Conservation (phyloP, 2,113 vertebrate species). For the Calyptommatus sinebrachiatus region DNA sequence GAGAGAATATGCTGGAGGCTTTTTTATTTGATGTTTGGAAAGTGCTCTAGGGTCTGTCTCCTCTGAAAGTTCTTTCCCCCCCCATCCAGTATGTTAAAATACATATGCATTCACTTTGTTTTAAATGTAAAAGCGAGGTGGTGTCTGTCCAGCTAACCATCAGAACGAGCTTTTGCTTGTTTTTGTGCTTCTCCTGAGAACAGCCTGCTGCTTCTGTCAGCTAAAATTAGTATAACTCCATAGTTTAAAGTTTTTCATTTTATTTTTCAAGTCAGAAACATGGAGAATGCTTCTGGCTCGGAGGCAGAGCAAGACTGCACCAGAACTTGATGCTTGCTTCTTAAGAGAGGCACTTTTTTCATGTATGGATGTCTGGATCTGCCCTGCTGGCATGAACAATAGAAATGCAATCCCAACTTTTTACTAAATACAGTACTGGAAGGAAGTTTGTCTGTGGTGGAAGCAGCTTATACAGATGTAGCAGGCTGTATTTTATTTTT, state of each 20-base stretch:
- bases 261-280: conserved; percentile 25
- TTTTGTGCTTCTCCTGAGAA: background rate
- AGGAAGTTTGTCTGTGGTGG: background rate
- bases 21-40: conserved; percentile 74
- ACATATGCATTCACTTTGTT: conserved; percentile 43
- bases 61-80: conserved; percentile 60
- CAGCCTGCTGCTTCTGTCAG: conserved; percentile 4
- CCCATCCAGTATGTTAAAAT: conserved; percentile 41
- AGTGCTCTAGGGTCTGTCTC: conserved; percentile 70
- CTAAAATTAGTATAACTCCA: conserved; percentile 24
- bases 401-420: background rate
- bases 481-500: too few species aligned
- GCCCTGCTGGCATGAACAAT: background rate
- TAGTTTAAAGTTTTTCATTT: background rate
- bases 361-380: background rate
- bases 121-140: conserved; percentile 37
- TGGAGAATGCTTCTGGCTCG: fast-evolving
- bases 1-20: conserved; percentile 68
- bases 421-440: too few species aligned
- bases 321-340: background rate
- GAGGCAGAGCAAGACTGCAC: conserved; percentile 7
- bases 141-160: background rate
- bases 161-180: fast-evolving
- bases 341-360: background rate
- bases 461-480: background rate